A percentile compares a stretch with the other conserved stretches of the same genome.
These are phyloP conservation scores for Tonatia bakeri DNA, from an alignment of 2,113 vertebrate species.

Conservation along the genomic window DNA sequence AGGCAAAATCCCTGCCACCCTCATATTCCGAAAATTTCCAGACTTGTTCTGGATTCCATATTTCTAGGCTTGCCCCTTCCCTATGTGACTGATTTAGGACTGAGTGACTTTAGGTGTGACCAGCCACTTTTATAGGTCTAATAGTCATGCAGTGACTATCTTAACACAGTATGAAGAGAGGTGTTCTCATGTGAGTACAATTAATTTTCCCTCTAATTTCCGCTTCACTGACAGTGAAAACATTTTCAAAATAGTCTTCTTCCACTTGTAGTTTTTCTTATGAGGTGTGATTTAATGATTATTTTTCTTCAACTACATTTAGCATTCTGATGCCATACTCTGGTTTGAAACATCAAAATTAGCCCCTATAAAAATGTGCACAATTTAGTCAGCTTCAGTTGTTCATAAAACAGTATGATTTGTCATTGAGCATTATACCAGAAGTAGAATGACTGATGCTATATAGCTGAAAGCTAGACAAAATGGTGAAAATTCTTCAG, in stretches of 20 bases:
- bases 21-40: not conserved
- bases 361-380: not conserved
- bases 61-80: not conserved
- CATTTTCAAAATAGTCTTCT: not conserved
- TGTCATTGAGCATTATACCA: not conserved
- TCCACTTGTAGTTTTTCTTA: not conserved
- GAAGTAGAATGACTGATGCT: not conserved
- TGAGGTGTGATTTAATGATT: not conserved
- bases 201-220: not conserved
- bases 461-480: not conserved
- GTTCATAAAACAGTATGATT: not conserved
- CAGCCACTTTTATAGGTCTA: not conserved
- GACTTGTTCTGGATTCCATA: not conserved
- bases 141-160: not conserved
- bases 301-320: not conserved
- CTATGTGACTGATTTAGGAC: not conserved
- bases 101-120: not conserved
- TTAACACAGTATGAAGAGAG: not conserved
- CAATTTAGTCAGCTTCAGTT: not conserved
- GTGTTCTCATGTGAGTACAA: not conserved
- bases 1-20: not conserved
- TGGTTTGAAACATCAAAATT: slow-evolving; percentile 17
- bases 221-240: not conserved
- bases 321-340: not conserved
- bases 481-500: not conserved